Evolutionary conservation across 64 coral and sea anemone genomes (phyloP).

Genomic region (Hydrozoanthus tunicans): DNA sequence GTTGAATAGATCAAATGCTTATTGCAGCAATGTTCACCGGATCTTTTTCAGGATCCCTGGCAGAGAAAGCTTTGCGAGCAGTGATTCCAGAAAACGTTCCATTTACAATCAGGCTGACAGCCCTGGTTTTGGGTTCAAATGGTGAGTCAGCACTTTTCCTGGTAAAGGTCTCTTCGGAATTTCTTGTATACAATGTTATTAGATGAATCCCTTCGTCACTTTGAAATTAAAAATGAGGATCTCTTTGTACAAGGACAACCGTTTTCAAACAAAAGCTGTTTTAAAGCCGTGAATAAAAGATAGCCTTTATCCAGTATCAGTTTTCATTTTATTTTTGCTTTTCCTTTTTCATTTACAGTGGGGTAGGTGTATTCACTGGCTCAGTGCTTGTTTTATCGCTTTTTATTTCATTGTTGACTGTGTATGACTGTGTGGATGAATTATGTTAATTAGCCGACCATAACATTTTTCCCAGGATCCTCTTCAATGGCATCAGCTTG

Average conservation of each 20-base stretch:
- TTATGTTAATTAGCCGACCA: no score
- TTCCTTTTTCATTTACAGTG: not conserved
- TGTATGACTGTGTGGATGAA: no score
- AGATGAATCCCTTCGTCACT: not conserved
- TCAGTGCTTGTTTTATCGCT: no score
- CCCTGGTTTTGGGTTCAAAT: conserved; percentile 47
- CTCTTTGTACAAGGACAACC: no score
- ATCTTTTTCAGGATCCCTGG: conserved; percentile 24
- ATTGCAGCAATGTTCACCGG: not conserved
- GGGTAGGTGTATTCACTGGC: no score
- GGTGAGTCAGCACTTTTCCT: not conserved
- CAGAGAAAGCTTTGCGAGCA: conserved; percentile 34
- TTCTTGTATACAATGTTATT: not conserved
- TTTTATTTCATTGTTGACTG: no score
- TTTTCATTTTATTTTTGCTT: not conserved
- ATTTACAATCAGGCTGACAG: conserved; percentile 42
- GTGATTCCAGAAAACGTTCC: conserved; percentile 41
- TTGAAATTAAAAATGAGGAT: not conserved
- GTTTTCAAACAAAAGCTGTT: no score
- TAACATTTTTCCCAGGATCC: conserved; percentile 63
- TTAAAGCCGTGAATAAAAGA: no score
- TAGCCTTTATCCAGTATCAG: no score
- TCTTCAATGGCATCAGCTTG: conserved; percentile 98
- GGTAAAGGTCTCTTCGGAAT: no score
- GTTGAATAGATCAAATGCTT: not conserved